Percentiles rank a stretch among this genome's conserved stretches.
These are phyloP conservation scores for Sceliomorpha sp. DNA, from an alignment of 2,888 invertebrate species.

Conservation along the genomic window DNA sequence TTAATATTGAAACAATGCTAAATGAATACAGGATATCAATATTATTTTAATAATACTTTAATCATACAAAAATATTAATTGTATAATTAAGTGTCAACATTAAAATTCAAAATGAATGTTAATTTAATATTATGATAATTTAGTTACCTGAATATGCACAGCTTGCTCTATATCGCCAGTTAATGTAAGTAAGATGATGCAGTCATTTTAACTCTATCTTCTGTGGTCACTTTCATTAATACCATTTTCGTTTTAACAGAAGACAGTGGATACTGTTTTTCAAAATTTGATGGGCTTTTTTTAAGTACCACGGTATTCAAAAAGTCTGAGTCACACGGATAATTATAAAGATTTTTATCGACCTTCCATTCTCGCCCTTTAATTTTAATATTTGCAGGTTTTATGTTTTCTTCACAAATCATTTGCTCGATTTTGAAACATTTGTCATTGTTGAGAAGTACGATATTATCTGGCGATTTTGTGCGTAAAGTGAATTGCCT, in stretches of 20 bases:
- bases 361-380: slow-evolving; percentile 4
- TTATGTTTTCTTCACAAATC: background rate
- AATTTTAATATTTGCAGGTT: background rate
- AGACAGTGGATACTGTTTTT: slow-evolving; percentile 5
- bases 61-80: slow-evolving; percentile 49
- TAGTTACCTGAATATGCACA: no score
- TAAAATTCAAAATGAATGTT: slow-evolving; percentile 51
- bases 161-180: no score
- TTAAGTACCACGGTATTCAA: background rate
- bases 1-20: no score
- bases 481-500: no score
- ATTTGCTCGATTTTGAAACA: slow-evolving; percentile 11
- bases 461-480: no score
- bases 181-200: no score
- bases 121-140: slow-evolving; percentile 41
- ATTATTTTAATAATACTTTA: slow-evolving; percentile 49
- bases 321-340: slow-evolving; percentile 10
- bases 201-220: background rate
- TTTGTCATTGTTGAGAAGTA: no score
- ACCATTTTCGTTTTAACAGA: slow-evolving; percentile 1
- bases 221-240: background rate
- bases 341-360: slow-evolving; percentile 1
- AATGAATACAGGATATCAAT: slow-evolving; percentile 45
- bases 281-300: background rate
- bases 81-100: no score